Evolutionary conservation across 2,888 invertebrate species (phyloP).

Genomic region (Bellardia bayeri): DNA sequence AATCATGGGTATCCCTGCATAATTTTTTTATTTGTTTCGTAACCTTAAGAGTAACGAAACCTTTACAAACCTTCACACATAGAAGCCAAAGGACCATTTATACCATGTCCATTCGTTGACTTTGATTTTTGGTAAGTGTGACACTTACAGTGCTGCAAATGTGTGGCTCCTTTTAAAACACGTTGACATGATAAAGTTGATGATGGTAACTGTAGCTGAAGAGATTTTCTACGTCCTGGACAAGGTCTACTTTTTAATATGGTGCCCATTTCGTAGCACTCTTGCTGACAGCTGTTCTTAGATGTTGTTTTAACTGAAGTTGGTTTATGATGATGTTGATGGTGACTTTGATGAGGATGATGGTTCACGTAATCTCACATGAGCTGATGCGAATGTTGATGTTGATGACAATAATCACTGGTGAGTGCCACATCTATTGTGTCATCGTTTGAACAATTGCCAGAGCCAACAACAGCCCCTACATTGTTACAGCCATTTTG

Average conservation of each 20-base stretch:
- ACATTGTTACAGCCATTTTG: conserved; percentile 66
- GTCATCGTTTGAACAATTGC: conserved; percentile 60
- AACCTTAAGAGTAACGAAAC: neutral
- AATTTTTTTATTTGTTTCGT: neutral
- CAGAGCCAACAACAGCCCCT: conserved; percentile 25
- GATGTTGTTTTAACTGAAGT: neutral
- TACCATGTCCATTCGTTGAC: conserved; percentile 37
- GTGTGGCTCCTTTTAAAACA: neutral
- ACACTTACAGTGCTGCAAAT: conserved; percentile 26
- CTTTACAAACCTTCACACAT: conserved; percentile 14
- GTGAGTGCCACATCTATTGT: conserved; percentile 71
- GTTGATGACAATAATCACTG: conserved; percentile 72
- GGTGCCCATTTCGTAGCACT: conserved; percentile 41
- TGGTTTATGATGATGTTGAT: conserved; percentile 21
- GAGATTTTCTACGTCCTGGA: conserved; percentile 29
- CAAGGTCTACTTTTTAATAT: neutral
- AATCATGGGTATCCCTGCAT: conserved; percentile 20
- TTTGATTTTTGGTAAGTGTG: conserved; percentile 23
- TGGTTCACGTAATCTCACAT: conserved; percentile 62
- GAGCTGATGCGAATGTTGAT: conserved; percentile 64
- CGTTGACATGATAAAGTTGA: conserved; percentile 22
- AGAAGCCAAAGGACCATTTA: neutral
- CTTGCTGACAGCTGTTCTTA: conserved; percentile 1
- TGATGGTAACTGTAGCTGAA: neutral
- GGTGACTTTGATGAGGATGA: neutral